Evolutionary conservation across 2,797 vertebrate genomes (phyloP).

Genomic region (Gallinago solitaria): DNA sequence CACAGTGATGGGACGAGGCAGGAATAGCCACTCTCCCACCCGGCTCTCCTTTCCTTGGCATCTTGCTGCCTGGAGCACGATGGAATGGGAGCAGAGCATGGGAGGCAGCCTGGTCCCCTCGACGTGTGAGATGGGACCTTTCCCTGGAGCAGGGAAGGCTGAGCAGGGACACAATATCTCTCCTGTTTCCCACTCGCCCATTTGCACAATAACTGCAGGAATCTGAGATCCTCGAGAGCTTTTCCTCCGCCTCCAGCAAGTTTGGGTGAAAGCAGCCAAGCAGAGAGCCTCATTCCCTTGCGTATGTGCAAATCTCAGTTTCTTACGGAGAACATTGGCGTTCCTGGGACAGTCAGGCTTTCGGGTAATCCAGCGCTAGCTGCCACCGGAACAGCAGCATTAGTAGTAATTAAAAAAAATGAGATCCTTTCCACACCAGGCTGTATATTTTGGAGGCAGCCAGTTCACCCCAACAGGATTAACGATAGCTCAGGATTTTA

Average conservation of each 20-base stretch:
- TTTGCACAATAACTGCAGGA: neutral
- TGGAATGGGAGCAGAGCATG: accelerated
- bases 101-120: neutral
- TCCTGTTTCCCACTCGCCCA: neutral
- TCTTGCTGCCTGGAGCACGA: neutral
- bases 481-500: neutral
- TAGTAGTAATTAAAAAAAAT: slow-evolving; percentile 2
- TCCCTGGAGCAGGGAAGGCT: neutral
- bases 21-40: neutral
- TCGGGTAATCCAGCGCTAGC: neutral
- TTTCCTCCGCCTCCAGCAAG: neutral
- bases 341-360: neutral
- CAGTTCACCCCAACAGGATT: neutral
- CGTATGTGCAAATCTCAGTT: neutral
- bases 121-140: neutral
- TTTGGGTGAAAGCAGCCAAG: neutral
- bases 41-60: neutral
- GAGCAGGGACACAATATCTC: neutral
- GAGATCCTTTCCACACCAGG: neutral
- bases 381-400: neutral
- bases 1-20: neutral
- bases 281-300: neutral
- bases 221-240: neutral
- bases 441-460: neutral
- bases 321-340: accelerated